A percentile compares a stretch with the other conserved stretches of the same genome.
These are phyloP conservation scores for Drosophila demipolita DNA, from an alignment of 2,888 invertebrate species.

Conservation along the genomic window DNA sequence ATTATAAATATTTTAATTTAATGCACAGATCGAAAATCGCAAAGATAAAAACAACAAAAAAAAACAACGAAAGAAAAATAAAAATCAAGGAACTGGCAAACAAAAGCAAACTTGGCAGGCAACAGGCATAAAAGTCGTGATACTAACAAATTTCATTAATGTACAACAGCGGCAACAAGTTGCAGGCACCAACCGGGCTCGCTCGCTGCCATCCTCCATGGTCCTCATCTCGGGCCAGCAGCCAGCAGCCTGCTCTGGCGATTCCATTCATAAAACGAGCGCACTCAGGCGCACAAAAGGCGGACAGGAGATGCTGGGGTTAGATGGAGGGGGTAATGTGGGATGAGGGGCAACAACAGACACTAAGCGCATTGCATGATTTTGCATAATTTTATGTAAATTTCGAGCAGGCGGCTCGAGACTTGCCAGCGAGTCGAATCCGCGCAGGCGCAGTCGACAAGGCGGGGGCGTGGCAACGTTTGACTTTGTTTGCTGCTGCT, in stretches of 20 bases:
- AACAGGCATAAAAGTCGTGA: conserved; percentile 82
- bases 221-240: conserved; percentile 9
- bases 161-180: conserved; percentile 81
- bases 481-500: conserved; percentile 33
- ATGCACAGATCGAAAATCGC: conserved; percentile 55
- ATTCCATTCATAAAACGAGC: conserved; percentile 77
- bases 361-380: conserved; percentile 80
- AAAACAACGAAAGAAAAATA: conserved; percentile 4
- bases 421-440: conserved; percentile 43
- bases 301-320: conserved; percentile 17
- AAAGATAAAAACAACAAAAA: conserved; percentile 18
- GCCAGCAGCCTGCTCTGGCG: conserved; percentile 45
- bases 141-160: conserved; percentile 83
- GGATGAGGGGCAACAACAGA: conserved; percentile 49
- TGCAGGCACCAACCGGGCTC: conserved; percentile 57
- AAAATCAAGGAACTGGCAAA: conserved; percentile 50
- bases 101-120: conserved; percentile 71
- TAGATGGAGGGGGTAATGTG: neutral
- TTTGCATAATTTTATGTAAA: conserved; percentile 81
- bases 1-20: conserved; percentile 70
- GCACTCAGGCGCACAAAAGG: conserved; percentile 54
- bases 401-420: conserved; percentile 58
- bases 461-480: conserved; percentile 70
- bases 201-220: conserved; percentile 36
- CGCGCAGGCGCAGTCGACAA: conserved; percentile 49